Conservation (phyloP, 2,113 vertebrate species). For the Alligator mississippiensis region DNA sequence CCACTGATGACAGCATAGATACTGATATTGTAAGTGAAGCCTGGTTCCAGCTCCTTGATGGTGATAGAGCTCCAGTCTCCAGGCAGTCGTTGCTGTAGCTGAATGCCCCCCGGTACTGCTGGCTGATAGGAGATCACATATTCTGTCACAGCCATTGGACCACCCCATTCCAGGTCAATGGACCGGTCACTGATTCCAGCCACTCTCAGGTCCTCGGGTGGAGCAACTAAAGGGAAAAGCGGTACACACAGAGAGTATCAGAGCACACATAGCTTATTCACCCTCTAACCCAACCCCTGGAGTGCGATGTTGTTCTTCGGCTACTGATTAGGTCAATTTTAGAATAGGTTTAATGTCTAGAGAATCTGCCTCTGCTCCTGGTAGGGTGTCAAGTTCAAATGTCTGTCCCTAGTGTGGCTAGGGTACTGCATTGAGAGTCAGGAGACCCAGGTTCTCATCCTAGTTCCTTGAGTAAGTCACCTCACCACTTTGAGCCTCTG, state of each 20-base stretch:
- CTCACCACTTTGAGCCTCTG: not conserved
- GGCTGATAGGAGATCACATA: conserved; percentile 92
- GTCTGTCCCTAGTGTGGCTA: not conserved
- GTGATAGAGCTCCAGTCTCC: conserved; percentile 88
- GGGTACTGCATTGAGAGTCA: not conserved
- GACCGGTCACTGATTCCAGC: conserved; percentile 86
- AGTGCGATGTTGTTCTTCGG: not conserved
- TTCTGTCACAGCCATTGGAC: conserved; percentile 87
- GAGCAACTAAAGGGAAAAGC: conserved; percentile 84
- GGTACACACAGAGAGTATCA: conserved; percentile 67
- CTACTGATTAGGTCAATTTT: not conserved
- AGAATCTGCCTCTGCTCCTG: not conserved
- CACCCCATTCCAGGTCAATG: conserved; percentile 93
- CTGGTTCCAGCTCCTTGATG: conserved; percentile 89
- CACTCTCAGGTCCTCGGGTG: conserved; percentile 88
- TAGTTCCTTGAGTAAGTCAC: not conserved
- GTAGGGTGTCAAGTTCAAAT: rapidly evolving
- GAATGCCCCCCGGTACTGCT: conserved; percentile 81
- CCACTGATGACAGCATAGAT: conserved; percentile 91
- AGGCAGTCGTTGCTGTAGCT: conserved; percentile 90
- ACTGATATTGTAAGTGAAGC: conserved; percentile 93
- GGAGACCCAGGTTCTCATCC: not conserved
- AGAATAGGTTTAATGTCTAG: not conserved
- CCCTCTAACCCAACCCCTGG: not conserved
- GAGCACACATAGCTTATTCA: not conserved